These are phyloP conservation scores for Cheilosia grossa DNA, from an alignment of 2,888 invertebrate species.

Conservation along the genomic window DNA sequence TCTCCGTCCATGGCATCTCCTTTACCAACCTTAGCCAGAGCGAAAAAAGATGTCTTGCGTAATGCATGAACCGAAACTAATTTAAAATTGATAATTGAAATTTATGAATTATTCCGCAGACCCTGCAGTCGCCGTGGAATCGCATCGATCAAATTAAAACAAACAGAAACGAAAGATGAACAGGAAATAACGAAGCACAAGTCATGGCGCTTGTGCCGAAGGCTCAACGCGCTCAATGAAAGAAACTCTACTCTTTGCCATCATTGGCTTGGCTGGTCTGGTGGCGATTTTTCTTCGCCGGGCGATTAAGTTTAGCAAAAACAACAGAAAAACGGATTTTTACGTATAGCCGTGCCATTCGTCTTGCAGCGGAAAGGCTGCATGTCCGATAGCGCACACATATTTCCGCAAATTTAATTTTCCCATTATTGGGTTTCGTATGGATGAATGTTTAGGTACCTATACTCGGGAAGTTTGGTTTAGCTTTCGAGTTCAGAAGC, in stretches of 20 bases:
- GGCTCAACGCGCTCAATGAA: conserved; percentile 39
- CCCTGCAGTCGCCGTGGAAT: conserved; percentile 61
- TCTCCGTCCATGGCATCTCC: conserved; percentile 9
- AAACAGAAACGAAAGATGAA: conserved; percentile 72
- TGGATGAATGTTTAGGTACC: too few species aligned
- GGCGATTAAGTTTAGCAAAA: conserved; percentile 44
- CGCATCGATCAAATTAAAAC: conserved; percentile 74
- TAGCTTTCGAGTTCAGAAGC: too few species aligned
- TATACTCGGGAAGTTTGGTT: too few species aligned
- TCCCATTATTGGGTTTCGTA: conserved; percentile 42
- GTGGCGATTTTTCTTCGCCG: conserved; percentile 30
- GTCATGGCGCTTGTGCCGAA: conserved; percentile 68
- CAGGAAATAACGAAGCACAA: conserved; percentile 70
- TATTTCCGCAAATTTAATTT: conserved; percentile 62
- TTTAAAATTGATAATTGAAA: conserved; percentile 75
- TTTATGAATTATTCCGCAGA: conserved; percentile 71
- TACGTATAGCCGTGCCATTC: conserved; percentile 27
- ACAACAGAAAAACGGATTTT: background rate
- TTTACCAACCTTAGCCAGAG: background rate
- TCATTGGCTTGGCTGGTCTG: background rate
- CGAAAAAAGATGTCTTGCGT: conserved; percentile 58
- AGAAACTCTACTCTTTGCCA: conserved; percentile 11
- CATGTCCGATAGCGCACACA: conserved; percentile 39
- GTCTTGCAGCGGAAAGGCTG: conserved; percentile 38
- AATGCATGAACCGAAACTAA: conserved; percentile 73